Evolutionary conservation across 2,113 vertebrate species (phyloP).

Genomic region (Turnix velox): DNA sequence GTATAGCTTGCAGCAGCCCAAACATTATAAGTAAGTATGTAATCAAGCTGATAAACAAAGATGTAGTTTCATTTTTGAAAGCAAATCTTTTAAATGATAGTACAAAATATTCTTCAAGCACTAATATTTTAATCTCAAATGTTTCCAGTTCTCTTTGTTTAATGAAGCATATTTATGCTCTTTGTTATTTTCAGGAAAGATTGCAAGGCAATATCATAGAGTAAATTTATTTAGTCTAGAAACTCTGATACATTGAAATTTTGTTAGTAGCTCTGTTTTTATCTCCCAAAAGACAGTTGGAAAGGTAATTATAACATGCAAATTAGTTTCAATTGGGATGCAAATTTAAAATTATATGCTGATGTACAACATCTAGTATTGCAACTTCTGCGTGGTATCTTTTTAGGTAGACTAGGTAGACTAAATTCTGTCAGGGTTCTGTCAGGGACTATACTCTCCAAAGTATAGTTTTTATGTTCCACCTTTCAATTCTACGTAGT

Average conservation of each 20-base stretch:
- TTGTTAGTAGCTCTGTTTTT: conserved; percentile 63
- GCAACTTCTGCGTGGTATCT: neutral
- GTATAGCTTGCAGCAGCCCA: neutral
- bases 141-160: conserved; percentile 44
- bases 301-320: conserved; percentile 73
- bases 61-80: neutral
- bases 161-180: conserved; percentile 43
- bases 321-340: conserved; percentile 58
- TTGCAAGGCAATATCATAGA: conserved; percentile 43
- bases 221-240: conserved; percentile 58
- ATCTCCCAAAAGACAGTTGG: conserved; percentile 60
- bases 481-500: neutral
- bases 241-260: conserved; percentile 49
- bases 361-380: neutral
- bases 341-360: conserved; percentile 53
- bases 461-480: neutral
- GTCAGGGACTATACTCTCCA: neutral
- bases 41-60: neutral
- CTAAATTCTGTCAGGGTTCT: too few relatives aligned
- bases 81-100: conserved; percentile 24
- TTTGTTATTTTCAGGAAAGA: conserved; percentile 18
- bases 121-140: conserved; percentile 9
- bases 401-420: neutral
- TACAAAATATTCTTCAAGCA: conserved; percentile 13
- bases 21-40: neutral